Percentiles rank a stretch among this genome's conserved stretches.
phyloP scores from a whole-genome alignment of 2,888 invertebrate genomes.

The Protophormia terraenovae region DNA sequence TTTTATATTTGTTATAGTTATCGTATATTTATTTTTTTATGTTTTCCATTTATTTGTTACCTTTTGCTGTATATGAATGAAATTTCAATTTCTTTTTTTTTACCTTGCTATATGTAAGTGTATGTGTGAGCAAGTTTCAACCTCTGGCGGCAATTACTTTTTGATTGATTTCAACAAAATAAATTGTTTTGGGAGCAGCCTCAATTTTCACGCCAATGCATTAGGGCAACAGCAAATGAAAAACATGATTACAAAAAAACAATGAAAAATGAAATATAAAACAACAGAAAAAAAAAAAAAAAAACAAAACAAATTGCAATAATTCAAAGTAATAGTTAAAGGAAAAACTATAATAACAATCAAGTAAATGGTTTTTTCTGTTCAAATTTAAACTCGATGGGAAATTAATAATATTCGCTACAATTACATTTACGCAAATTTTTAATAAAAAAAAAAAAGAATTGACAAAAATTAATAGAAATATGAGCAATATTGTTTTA shows the following conservation, averaged over 20 bases:
- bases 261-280: not conserved
- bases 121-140: not conserved
- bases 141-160: conserved; percentile 65
- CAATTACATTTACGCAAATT: not conserved
- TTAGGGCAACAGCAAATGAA: conserved; percentile 36
- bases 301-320: conserved; percentile 13
- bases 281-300: not conserved
- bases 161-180: conserved; percentile 66
- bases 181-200: conserved; percentile 67
- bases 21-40: not conserved
- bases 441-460: no score
- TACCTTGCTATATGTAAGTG: not conserved
- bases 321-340: conserved; percentile 17
- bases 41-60: conserved; percentile 3
- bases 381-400: not conserved
- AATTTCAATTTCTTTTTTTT: conserved; percentile 24
- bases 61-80: conserved; percentile 24
- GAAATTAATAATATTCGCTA: not conserved
- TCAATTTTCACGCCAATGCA: conserved; percentile 64
- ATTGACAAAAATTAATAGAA: no score
- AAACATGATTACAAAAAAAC: conserved; percentile 20
- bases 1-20: conserved; percentile 5
- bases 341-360: conserved; percentile 22
- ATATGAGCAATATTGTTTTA: no score
- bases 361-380: conserved; percentile 17